Base-by-base conservation (phyloP, 2,888 invertebrate species). In the Apocheima hispidaria region DNA sequence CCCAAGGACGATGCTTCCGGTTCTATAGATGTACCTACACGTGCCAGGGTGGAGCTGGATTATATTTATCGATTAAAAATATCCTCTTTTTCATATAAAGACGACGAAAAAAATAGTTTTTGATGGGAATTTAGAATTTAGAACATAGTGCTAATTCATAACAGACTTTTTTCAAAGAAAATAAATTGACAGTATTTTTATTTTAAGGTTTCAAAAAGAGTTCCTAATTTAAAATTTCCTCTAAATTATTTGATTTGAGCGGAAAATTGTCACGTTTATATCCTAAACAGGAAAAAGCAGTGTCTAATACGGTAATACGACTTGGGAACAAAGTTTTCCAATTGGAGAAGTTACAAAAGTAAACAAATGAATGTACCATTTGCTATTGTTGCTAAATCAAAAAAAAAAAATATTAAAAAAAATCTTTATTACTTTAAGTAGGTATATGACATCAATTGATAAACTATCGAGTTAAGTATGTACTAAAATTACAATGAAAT, bases 1-100 rank as follows among this genome's bases (percentile, higher is more conserved):
- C 80, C 79, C 88, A 86, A 88, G 88, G 89, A 79, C 86, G 83
- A 61, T 66, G 78, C 84, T 86, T 86, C 87, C 86, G 83, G 81
- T 78, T 77, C 77, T 80, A 72, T 74, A 74, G 68, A 75, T 77
- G 70, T 83, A 84, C n/a, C n/a, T n/a, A n/a, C 81, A 83, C 84
- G 85, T 82, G 83, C 76, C 69, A 44, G 64, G 66, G 66, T 36
- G 64, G 74, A 72, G 69, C 56, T 71, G 71, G 70, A 74, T 74
- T 75, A 75, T 80, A 76, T 80, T 79, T 76, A 74, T 73, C 72
- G 71, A 68, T 65, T 60, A 60, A 71, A 72, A 75, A 75, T 72
- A 69, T 68, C 46, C 52, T 62, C 44, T 52, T 57, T 36, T 44
- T 16, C 46, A 41, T 48, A 36, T 28, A 16, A 21, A 7, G n/a